Evolutionary conservation across 2,888 invertebrate genomes (phyloP).

Genomic region (Yponomeuta sedellus): DNA sequence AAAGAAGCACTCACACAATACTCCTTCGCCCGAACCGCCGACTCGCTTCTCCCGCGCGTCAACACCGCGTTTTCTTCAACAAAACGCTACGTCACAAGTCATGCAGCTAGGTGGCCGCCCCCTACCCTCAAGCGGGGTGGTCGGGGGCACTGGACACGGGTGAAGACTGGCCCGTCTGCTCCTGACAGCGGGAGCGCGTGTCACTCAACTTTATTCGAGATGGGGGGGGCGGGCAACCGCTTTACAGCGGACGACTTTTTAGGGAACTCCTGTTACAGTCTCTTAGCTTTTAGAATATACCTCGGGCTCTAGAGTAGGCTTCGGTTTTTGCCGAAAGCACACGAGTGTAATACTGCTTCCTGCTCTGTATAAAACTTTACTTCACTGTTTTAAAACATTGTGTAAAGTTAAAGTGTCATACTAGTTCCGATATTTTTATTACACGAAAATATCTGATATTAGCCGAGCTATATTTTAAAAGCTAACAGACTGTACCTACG

Average conservation of each 20-base stretch:
- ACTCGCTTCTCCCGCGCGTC: background rate
- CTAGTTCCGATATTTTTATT: no score
- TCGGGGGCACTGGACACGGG: conserved; percentile 20
- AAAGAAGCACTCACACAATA: background rate
- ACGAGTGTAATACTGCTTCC: no score
- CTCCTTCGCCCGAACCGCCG: background rate
- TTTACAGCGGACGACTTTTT: conserved; percentile 24
- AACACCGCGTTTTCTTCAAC: conserved; percentile 15
- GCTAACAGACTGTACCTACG: no score
- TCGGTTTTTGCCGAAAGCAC: no score
- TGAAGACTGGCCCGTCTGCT: conserved; percentile 26
- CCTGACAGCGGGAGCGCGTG: conserved; percentile 23
- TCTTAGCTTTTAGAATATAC: no score
- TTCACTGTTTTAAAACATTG: no score
- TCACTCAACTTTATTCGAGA: conserved; percentile 24
- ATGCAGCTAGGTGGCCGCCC: conserved; percentile 16
- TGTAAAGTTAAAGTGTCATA: no score
- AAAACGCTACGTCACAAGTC: conserved; percentile 20
- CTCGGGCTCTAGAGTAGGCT: no score
- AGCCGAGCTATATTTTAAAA: no score
- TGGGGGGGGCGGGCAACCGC: conserved; percentile 9
- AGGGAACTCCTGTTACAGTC: background rate
- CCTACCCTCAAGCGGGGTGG: conserved; percentile 24
- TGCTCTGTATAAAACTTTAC: no score
- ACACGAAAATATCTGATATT: no score